A percentile compares a stretch with the other conserved stretches of the same genome.
Evolutionary conservation across 2,888 invertebrate species (phyloP).

Genomic region (Sussaba pulchella): DNA sequence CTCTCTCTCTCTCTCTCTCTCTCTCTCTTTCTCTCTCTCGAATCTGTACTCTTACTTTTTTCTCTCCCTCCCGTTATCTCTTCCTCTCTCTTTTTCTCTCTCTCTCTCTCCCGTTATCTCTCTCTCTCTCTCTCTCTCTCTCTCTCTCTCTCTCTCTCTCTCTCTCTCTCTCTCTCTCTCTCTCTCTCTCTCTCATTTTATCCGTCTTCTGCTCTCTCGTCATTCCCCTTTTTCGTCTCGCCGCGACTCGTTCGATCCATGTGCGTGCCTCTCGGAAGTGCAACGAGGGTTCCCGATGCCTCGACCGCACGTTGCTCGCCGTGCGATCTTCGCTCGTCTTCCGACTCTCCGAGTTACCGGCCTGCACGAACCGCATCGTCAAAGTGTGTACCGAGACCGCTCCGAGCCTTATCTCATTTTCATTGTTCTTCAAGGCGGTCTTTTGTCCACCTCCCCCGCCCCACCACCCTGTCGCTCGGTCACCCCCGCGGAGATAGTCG

Average conservation of each 20-base stretch:
- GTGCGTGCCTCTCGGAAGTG: slow-evolving; percentile 51
- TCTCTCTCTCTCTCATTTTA: neutral
- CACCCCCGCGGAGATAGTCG: too few relatives aligned
- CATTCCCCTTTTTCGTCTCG: slow-evolving; percentile 8
- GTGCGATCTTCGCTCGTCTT: too few relatives aligned
- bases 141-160: neutral
- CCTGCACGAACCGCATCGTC: slow-evolving; percentile 21
- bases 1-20: neutral
- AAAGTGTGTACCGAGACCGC: slow-evolving; percentile 7
- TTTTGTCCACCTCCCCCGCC: neutral
- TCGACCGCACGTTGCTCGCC: too few relatives aligned
- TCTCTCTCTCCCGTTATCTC: slow-evolving; percentile 3
- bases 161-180: neutral
- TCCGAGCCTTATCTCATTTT: slow-evolving; percentile 35
- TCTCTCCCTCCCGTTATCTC: neutral
- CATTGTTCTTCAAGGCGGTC: slow-evolving; percentile 32
- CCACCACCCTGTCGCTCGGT: too few relatives aligned
- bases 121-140: neutral
- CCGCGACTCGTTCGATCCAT: slow-evolving; percentile 36
- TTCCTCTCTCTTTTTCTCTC: too few relatives aligned
- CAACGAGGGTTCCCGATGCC: slow-evolving; percentile 9
- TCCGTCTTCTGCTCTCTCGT: neutral
- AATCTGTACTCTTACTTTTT: too few relatives aligned
- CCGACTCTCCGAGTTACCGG: too few relatives aligned
- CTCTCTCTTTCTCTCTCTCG: neutral